Conservation (phyloP, 2,888 invertebrate genomes). For the Corythucha ciliata region DNA sequence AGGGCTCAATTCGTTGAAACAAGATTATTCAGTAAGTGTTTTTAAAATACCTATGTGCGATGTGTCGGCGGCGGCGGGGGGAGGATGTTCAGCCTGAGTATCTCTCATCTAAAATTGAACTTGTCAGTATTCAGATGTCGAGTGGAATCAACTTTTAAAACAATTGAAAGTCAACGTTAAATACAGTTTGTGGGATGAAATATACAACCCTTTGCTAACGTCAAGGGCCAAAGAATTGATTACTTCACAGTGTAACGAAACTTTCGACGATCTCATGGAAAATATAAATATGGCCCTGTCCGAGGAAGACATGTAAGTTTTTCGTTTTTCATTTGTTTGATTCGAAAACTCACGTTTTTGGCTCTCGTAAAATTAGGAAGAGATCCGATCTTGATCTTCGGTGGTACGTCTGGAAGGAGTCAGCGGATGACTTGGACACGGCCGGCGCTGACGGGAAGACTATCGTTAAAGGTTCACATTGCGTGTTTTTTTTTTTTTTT, state of each 20-base stretch:
- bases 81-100: not conserved
- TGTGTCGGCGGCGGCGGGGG: not conserved
- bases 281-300: constrained; percentile 15
- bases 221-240: constrained; percentile 56
- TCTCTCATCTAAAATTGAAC: too few relatives aligned
- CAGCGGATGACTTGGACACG: constrained; percentile 37
- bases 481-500: too few relatives aligned
- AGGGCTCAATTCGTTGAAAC: constrained; percentile 11
- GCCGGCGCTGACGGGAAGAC: constrained; percentile 4
- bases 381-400: constrained; percentile 55
- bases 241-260: constrained; percentile 41
- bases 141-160: constrained; percentile 23
- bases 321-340: too few relatives aligned
- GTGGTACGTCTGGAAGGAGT: constrained; percentile 66
- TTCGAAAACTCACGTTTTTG: not conserved
- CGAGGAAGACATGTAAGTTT: constrained; percentile 15
- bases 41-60: not conserved
- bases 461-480: constrained; percentile 1
- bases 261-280: constrained; percentile 29
- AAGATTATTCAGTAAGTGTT: constrained; percentile 1
- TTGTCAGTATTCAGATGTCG: constrained; percentile 18
- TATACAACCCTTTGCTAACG: constrained; percentile 50
- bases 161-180: constrained; percentile 18
- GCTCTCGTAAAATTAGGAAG: too few relatives aligned
- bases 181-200: constrained; percentile 29